Percentiles rank a stretch among this genome's conserved stretches.
These are phyloP conservation scores for Actinostola sp. DNA, from an alignment of 92 coral and sea anemone species.

Conservation along the genomic window DNA sequence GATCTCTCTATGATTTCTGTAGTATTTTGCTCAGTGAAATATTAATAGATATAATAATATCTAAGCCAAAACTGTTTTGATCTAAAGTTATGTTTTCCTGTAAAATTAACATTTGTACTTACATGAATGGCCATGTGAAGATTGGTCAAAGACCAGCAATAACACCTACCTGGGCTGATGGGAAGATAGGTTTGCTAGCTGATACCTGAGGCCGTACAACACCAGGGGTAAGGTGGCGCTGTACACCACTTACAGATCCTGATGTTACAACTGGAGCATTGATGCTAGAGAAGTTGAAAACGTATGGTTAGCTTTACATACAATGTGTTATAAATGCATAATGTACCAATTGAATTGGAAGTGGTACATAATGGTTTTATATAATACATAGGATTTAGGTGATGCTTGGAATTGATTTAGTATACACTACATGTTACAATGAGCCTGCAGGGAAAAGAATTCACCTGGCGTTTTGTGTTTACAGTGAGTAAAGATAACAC, in stretches of 20 bases:
- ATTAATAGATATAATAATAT: too few relatives aligned
- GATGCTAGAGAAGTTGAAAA: conserved; percentile 4
- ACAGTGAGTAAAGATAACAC: too few relatives aligned
- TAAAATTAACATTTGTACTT: conserved; percentile 25
- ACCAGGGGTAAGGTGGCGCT: conserved; percentile 53
- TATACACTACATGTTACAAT: too few relatives aligned
- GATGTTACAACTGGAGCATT: conserved; percentile 22
- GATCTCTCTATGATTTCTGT: too few relatives aligned
- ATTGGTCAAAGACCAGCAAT: conserved; percentile 11
- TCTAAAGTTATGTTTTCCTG: not conserved
- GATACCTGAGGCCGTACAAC: conserved; percentile 94
- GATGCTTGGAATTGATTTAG: too few relatives aligned
- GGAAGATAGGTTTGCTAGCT: conserved; percentile 95
- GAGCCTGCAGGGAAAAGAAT: too few relatives aligned
- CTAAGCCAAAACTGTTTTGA: too few relatives aligned
- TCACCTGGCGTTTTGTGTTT: too few relatives aligned
- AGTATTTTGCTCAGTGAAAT: too few relatives aligned
- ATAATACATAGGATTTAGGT: too few relatives aligned
- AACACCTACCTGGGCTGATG: conserved; percentile 94
- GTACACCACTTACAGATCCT: conserved; percentile 20
- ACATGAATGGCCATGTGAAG: conserved; percentile 35
- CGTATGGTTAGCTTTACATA: not conserved
- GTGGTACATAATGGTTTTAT: too few relatives aligned
- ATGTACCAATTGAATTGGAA: too few relatives aligned
- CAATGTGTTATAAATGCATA: not conserved